Evolutionary conservation across 2,797 vertebrate genomes (phyloP).

Genomic region (Decapterus maruadsi): DNA sequence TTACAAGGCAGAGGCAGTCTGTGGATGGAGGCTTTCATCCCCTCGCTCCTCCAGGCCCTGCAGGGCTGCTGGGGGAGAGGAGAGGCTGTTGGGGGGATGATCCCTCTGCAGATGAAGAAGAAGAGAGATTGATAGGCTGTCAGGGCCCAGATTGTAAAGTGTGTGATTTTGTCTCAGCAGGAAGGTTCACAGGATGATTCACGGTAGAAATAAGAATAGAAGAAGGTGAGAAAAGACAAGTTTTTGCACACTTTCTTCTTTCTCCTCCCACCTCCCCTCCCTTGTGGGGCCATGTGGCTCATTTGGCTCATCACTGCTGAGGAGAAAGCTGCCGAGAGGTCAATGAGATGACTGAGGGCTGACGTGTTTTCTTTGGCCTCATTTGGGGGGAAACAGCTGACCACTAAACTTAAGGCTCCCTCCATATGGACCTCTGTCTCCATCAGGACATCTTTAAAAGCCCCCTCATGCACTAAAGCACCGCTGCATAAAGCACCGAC

Average conservation of each 20-base stretch:
- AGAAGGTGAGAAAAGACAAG: background rate
- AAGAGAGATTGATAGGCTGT: slow-evolving; percentile 54
- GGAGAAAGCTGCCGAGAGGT: slow-evolving; percentile 55
- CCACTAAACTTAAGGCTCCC: slow-evolving; percentile 49
- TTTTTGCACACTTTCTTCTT: background rate
- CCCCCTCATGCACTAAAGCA: slow-evolving; percentile 9
- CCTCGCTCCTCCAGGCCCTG: slow-evolving; percentile 49
- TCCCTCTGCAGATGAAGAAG: slow-evolving; percentile 48
- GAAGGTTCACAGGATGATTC: slow-evolving; percentile 28
- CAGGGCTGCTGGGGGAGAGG: slow-evolving; percentile 53
- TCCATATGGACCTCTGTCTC: slow-evolving; percentile 43
- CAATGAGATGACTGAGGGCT: slow-evolving; percentile 43
- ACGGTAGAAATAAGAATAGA: background rate
- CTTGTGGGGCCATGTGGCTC: slow-evolving; percentile 44
- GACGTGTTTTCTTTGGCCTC: slow-evolving; percentile 70
- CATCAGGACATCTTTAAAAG: slow-evolving; percentile 25
- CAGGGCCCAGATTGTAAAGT: slow-evolving; percentile 30
- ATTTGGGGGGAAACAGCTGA: slow-evolving; percentile 60
- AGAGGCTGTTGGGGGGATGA: slow-evolving; percentile 47
- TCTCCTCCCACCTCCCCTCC: no score
- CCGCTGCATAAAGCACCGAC: background rate
- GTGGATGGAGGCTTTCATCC: slow-evolving; percentile 63
- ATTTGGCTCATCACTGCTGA: slow-evolving; percentile 5
- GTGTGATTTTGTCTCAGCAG: slow-evolving; percentile 19
- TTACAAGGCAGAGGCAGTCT: slow-evolving; percentile 76